Evolutionary conservation across 2,797 vertebrate species (phyloP).

Genomic region (Darevskia mixta): DNA sequence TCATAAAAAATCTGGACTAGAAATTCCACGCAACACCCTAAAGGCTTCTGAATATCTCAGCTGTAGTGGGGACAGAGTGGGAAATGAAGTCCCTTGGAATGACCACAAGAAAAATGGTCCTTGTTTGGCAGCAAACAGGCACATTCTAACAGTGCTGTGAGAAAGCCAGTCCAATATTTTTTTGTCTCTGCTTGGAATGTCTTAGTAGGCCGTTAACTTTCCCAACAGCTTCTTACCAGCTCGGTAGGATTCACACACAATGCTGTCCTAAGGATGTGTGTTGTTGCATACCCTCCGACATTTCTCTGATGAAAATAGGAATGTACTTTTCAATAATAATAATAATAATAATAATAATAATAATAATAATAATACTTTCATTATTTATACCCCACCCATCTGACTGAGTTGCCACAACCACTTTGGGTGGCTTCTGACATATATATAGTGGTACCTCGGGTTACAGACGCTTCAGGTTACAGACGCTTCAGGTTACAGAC

Average conservation of each 20-base stretch:
- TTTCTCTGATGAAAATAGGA: too few species aligned
- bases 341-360: too few species aligned
- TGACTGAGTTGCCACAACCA: too few species aligned
- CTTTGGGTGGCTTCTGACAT: too few species aligned
- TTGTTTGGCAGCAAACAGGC: background rate
- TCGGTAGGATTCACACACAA: background rate
- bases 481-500: too few species aligned
- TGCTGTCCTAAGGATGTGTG: background rate
- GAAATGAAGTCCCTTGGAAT: background rate
- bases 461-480: too few species aligned
- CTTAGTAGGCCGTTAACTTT: background rate
- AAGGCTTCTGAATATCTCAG: background rate
- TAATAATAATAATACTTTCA: too few species aligned
- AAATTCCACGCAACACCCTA: background rate
- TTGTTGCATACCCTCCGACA: too few species aligned
- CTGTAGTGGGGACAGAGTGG: background rate
- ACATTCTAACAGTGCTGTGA: background rate
- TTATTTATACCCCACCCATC: too few species aligned
- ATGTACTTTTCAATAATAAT: too few species aligned
- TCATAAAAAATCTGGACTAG: background rate
- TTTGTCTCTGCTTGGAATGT: background rate
- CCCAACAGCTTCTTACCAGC: background rate
- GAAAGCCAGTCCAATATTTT: background rate
- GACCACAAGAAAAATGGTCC: background rate
- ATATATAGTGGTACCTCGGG: too few species aligned